Evolutionary conservation across 2,888 invertebrate species (phyloP), one percentile per base, ranked within the genome.

Genomic region (Ennomos erosarius): DNA sequence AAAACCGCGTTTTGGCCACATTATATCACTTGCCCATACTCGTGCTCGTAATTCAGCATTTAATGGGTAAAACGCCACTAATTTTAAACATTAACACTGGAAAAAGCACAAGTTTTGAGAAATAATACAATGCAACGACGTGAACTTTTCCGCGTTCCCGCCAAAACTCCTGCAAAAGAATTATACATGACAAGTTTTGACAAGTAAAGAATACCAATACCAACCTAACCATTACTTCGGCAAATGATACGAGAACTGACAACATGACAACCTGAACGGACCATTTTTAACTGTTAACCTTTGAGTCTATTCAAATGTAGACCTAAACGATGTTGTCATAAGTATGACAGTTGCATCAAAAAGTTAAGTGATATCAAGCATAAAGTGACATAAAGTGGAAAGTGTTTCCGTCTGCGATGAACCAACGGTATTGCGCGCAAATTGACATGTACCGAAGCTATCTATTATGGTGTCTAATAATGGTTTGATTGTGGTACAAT

Each of bases 361-460:
- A 65, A 65, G 37, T 47, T 54, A 48, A 74, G 71, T 67, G 73
- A 70, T 67, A 68, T 75, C 70, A 76, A 75, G 76, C 81, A 76
- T 75, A 81, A 73, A 79, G 78, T 86, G 82, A 82, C 82, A 85
- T 83, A 81, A 80, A 86, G 75, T 87, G 84, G 87, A 88, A 88
- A 87, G 85, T 78, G 80, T 78, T 88, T 86, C 86, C 87, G 81
- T 72, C 62, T 67, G 70, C 70, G 79, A 78, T 81, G 80, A 76
- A 77, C 81, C 72, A 82, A 82, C 68, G 68, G 75, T 79, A 68
- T 82, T 82, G 82, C 84, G 76, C 74, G 75, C 74, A 79, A 83
- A 83, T 84, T 79, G 79, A 71, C 71, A 76, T 74, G 73, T 71
- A 70, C 50, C 70, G 65, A 66, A 73, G 68, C 69, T 67, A 58